Evolutionary conservation across 2,113 vertebrate species (phyloP).

Genomic region (Typhlomys cinereus): DNA sequence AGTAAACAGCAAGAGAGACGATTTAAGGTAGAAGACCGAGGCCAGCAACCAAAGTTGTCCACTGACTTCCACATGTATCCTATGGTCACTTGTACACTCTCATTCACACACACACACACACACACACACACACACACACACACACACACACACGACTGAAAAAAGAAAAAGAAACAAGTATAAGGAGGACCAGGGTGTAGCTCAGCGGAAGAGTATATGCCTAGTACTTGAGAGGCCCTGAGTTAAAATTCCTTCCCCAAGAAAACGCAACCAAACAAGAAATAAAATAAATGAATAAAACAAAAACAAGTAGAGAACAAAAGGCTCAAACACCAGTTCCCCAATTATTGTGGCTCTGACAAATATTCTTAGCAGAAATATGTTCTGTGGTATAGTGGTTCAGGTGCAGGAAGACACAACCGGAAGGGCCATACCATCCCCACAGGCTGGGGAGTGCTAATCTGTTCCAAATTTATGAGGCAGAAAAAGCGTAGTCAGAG

Average conservation of each 20-base stretch:
- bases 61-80: too few relatives aligned
- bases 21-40: too few relatives aligned
- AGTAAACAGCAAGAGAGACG: too few relatives aligned
- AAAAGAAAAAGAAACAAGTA: conserved; percentile 27
- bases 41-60: too few relatives aligned
- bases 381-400: not conserved
- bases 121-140: too few relatives aligned
- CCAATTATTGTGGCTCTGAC: not conserved
- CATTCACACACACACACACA: too few relatives aligned
- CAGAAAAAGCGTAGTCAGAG: not conserved
- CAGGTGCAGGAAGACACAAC: not conserved
- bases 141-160: too few relatives aligned
- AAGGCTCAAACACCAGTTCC: not conserved
- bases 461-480: not conserved
- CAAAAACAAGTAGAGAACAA: not conserved
- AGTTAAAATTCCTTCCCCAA: not conserved
- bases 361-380: not conserved
- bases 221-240: not conserved
- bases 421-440: not conserved
- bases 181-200: not conserved
- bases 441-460: not conserved
- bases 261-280: not conserved
- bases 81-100: too few relatives aligned
- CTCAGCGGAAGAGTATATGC: not conserved
- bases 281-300: not conserved